Evolutionary conservation across 2,888 invertebrate genomes (phyloP), one percentile per base, ranked within the genome.

Genomic region (Malthinus flaveolus): DNA sequence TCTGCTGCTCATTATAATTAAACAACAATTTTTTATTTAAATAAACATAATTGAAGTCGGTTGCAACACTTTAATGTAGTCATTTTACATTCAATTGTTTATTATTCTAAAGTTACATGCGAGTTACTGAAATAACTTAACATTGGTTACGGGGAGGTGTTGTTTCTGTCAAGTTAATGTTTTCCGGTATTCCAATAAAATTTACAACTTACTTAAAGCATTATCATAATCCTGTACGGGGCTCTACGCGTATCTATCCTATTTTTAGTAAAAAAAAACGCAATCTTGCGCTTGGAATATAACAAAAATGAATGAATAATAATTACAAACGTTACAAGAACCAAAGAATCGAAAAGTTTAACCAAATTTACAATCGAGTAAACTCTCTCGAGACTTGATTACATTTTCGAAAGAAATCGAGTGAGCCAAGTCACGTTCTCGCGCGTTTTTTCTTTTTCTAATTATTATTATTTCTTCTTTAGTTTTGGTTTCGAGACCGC

Each of bases 161-260:
- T 60, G 56, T 56, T 55, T 47, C 37, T 52, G 60, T 56, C 56
- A 45, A 39, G 32, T 35, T 51, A 55, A 56, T 52, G 60, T 56
- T 51, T 60, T 60, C 52, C 56, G 56, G 51, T 56, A 55, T 60
- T 55, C 44, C 52, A 15, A 7, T 9, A 32, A 50, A 55, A 55
- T 59, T 59, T 58, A 58, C 37, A 37, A 34, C 13, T 32, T 35
- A 42, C 49, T 36, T 31, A 49, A 32, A 32, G 36, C 32, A 32
- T 49, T 58, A 49, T 58, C 15, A 45, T 11, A 15, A 10, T 31
- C 23, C 5, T 23, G 5, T n/a, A n/a, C n/a, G n/a, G n/a, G n/a
- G n/a, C n/a, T n/a, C n/a, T n/a, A n/a, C n/a, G n/a, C n/a, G n/a
- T n/a, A n/a, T n/a, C n/a, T n/a, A n/a, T n/a, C n/a, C n/a, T n/a